These are phyloP conservation scores for Chaetoderma sp. DNA, from an alignment of 2,888 invertebrate genomes.

Conservation along the genomic window DNA sequence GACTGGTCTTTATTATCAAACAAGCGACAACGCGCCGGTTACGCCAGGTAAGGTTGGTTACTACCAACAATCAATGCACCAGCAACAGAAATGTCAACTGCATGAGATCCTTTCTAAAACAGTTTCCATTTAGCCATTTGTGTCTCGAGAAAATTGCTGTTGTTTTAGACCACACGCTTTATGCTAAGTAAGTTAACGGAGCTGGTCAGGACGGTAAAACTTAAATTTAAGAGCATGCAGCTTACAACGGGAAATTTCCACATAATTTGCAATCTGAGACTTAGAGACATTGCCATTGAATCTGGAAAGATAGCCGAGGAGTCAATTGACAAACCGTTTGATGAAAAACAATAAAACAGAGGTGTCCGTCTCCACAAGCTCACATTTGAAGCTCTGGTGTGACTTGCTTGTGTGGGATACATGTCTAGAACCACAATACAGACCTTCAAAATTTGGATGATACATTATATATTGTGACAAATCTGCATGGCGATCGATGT, in stretches of 20 bases:
- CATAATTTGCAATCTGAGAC: conserved; percentile 36
- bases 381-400: conserved; percentile 35
- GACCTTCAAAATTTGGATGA: no score
- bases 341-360: conserved; percentile 26
- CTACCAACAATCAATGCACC: no score
- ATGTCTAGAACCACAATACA: background rate
- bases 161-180: conserved; percentile 39
- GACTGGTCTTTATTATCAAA: no score
- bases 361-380: conserved; percentile 23
- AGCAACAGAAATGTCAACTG: no score
- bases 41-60: no score
- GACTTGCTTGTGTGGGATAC: conserved; percentile 17
- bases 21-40: no score
- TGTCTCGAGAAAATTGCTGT: conserved; percentile 18
- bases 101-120: conserved; percentile 12
- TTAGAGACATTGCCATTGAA: conserved; percentile 38
- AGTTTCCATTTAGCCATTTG: conserved; percentile 8
- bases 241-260: conserved; percentile 39
- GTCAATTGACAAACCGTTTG: conserved; percentile 33
- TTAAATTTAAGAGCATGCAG: conserved; percentile 20
- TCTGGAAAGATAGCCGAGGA: conserved; percentile 42
- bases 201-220: conserved; percentile 35
- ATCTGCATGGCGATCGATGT: no score
- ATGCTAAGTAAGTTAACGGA: conserved; percentile 43
- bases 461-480: no score